phyloP scores from a whole-genome alignment of 2,797 vertebrate genomes.

The Lophius americanus region DNA sequence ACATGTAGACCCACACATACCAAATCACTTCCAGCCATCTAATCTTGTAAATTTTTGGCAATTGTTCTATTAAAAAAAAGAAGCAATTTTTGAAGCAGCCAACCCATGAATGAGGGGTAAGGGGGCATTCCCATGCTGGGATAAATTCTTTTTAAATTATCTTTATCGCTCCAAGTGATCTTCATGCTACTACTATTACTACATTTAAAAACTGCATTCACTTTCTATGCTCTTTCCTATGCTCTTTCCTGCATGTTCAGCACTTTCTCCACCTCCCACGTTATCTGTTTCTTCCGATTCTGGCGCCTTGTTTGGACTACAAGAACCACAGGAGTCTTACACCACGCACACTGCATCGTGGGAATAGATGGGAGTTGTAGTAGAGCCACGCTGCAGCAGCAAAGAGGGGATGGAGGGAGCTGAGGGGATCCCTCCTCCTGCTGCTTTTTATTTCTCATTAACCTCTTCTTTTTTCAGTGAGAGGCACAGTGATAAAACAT shows the following conservation, averaged over 20 bases:
- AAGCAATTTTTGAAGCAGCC: constrained; percentile 36
- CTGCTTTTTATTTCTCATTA: constrained; percentile 16
- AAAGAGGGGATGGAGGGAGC: constrained; percentile 8
- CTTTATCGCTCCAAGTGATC: constrained; percentile 32
- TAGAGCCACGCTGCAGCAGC: constrained; percentile 18
- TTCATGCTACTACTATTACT: constrained; percentile 21
- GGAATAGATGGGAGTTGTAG: constrained; percentile 33
- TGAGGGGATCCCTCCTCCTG: constrained; percentile 3
- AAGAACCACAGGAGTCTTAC: constrained; percentile 18
- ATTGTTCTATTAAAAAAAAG: constrained; percentile 45
- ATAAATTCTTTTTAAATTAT: constrained; percentile 42
- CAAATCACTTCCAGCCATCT: constrained; percentile 60
- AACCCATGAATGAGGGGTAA: constrained; percentile 41
- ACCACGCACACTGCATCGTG: constrained; percentile 35
- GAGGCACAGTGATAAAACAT: constrained; percentile 1
- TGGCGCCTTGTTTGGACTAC: constrained; percentile 28
- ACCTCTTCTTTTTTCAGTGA: constrained; percentile 17
- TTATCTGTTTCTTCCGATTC: not conserved
- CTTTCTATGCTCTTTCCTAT: constrained; percentile 24
- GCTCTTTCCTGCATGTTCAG: constrained; percentile 24
- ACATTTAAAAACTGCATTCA: constrained; percentile 28
- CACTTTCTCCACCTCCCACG: constrained; percentile 1
- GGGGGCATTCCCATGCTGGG: constrained; percentile 56
- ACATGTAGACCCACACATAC: constrained; percentile 41
- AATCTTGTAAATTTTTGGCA: constrained; percentile 67